phyloP scores from a whole-genome alignment of 1,140 invertebrate genomes.

The Megalonaias nervosa region DNA sequence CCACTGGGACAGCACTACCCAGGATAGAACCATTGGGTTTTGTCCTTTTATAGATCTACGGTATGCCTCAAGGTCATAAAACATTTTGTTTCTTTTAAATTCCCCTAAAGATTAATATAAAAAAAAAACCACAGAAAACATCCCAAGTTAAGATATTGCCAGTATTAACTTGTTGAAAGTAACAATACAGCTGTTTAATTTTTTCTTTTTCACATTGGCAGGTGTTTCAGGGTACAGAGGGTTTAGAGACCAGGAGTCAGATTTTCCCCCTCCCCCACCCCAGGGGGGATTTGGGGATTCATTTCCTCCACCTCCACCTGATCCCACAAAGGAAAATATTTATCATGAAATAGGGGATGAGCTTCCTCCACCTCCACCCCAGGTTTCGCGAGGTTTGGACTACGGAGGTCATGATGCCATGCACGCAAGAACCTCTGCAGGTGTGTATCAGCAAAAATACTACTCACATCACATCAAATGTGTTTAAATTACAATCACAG shows the following conservation, averaged over 20 bases:
- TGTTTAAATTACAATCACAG: neutral
- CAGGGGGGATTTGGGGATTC: constrained; percentile 40
- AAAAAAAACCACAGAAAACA: no score
- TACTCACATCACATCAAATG: constrained; percentile 17
- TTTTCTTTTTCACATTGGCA: no score
- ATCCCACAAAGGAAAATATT: constrained; percentile 28
- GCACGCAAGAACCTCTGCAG: constrained; percentile 26
- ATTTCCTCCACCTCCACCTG: constrained; percentile 40
- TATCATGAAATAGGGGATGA: constrained; percentile 40
- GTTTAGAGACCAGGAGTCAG: constrained; percentile 29
- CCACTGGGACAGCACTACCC: no score
- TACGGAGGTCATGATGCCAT: constrained; percentile 14
- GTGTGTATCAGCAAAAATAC: constrained; percentile 7
- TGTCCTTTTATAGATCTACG: no score
- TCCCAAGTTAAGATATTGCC: no score
- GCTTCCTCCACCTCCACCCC: constrained; percentile 52
- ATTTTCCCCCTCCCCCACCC: constrained; percentile 54
- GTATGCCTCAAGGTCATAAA: no score
- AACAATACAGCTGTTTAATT: no score
- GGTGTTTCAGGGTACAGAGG: no score
- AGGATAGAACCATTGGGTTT: no score
- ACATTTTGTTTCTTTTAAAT: no score
- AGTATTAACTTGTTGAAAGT: no score
- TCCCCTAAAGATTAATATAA: no score
- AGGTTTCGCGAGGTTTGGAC: constrained; percentile 41